phyloP scores from a whole-genome alignment of 2,888 invertebrate species.

The Drosophila nr. medialis region DNA sequence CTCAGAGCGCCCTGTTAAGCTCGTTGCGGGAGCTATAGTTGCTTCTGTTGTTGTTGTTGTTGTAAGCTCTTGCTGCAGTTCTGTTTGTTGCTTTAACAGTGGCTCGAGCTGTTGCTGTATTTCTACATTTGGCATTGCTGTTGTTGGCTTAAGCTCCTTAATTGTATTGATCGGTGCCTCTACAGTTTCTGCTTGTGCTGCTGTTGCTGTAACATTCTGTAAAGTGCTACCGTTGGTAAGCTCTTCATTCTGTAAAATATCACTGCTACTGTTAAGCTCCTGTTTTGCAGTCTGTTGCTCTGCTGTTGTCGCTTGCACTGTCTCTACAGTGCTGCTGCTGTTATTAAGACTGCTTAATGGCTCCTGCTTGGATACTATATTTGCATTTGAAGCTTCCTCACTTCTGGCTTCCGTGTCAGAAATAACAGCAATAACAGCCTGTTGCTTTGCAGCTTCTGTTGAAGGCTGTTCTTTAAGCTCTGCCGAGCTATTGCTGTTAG shows the following conservation, averaged over 20 bases:
- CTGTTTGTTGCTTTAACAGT: neutral
- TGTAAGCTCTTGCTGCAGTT: neutral
- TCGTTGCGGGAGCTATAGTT: neutral
- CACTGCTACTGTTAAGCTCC: neutral
- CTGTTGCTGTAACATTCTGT: conserved; percentile 1
- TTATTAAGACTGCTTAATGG: neutral
- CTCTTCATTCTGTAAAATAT: neutral
- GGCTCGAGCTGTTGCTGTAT: neutral
- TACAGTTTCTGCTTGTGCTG: neutral
- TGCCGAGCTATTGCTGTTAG: conserved; percentile 7
- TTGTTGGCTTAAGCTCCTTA: neutral
- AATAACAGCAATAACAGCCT: neutral
- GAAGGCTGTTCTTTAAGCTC: neutral
- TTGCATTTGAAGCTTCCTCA: conserved; percentile 1
- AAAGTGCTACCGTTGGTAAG: neutral
- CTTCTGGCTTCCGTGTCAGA: neutral
- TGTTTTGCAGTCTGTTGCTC: neutral
- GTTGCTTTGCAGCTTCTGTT: conserved; percentile 2
- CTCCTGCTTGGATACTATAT: neutral
- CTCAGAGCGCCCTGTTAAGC: conserved; percentile 30
- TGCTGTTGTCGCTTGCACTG: too few species aligned
- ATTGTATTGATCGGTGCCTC: neutral
- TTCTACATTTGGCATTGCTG: neutral
- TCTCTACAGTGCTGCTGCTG: neutral
- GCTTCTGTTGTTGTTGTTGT: conserved; percentile 21